Percentiles rank a stretch among this genome's conserved stretches.
Conservation (phyloP, 2,888 invertebrate species). For the Hydroisotoma schaefferi region DNA sequence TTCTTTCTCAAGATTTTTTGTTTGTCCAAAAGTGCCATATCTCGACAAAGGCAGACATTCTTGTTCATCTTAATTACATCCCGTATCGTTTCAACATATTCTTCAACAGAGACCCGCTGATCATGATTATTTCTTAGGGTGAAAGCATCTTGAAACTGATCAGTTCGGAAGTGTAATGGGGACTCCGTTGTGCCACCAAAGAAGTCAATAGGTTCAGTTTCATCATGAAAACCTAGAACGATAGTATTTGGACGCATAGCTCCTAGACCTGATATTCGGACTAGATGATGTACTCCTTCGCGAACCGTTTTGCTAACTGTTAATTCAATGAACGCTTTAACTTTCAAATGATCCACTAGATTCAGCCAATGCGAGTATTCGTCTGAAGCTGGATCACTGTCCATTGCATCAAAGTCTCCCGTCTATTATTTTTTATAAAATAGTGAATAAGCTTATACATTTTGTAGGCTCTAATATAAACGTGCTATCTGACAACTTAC, state of each 20-base stretch:
- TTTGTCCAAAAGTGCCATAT: slow-evolving; percentile 83
- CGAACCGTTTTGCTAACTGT: slow-evolving; percentile 80
- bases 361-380: slow-evolving; percentile 87
- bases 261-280: slow-evolving; percentile 88
- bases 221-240: slow-evolving; percentile 88
- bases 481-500: slow-evolving; percentile 57
- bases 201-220: slow-evolving; percentile 70
- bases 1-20: slow-evolving; percentile 61
- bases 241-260: slow-evolving; percentile 75
- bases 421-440: slow-evolving; percentile 27
- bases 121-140: slow-evolving; percentile 31
- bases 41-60: slow-evolving; percentile 87
- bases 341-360: slow-evolving; percentile 88
- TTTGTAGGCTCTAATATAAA: too few relatives aligned
- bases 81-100: slow-evolving; percentile 78
- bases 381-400: slow-evolving; percentile 67
- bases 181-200: slow-evolving; percentile 54
- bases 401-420: slow-evolving; percentile 54
- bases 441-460: too few relatives aligned
- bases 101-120: slow-evolving; percentile 51
- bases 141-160: slow-evolving; percentile 43
- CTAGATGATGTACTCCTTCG: slow-evolving; percentile 86
- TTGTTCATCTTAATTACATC: slow-evolving; percentile 91
- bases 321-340: slow-evolving; percentile 93
- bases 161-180: slow-evolving; percentile 39